Conservation (phyloP, 2,113 vertebrate species). For the Corydoras sp. region DNA sequence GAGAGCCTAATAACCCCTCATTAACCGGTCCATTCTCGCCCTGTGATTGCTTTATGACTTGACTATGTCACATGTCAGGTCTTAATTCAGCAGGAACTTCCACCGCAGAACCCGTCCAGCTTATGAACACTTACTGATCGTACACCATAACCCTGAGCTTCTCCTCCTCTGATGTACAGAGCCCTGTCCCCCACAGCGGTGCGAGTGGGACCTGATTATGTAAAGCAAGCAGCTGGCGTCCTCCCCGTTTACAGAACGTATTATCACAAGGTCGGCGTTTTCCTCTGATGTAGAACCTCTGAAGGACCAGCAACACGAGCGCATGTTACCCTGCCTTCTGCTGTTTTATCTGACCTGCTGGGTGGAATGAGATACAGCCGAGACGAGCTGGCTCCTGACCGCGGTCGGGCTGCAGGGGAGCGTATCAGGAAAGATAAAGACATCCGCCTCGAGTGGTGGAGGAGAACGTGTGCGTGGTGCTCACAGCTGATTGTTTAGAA, state of each 20-base stretch:
- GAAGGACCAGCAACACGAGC: conserved; percentile 34
- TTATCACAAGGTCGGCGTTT: conserved; percentile 51
- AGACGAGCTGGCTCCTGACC: conserved; percentile 33
- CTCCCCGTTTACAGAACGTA: conserved; percentile 44
- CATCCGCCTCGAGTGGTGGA: not conserved
- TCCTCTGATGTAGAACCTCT: conserved; percentile 54
- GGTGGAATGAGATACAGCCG: conserved; percentile 15
- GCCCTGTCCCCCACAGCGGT: not conserved
- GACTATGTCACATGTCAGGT: not conserved
- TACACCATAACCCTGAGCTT: no score
- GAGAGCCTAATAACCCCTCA: conserved; percentile 13
- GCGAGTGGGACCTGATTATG: not conserved
- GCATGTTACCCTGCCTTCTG: conserved; percentile 6
- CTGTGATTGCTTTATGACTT: conserved; percentile 16
- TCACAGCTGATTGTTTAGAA: no score
- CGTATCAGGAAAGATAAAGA: conserved; percentile 34
- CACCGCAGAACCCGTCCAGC: not conserved
- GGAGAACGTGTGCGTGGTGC: not conserved
- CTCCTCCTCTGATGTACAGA: no score
- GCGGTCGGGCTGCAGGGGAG: conserved; percentile 8
- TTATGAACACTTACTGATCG: not conserved
- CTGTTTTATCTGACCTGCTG: conserved; percentile 35
- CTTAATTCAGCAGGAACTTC: not conserved
- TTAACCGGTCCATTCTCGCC: conserved; percentile 12
- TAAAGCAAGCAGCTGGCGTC: conserved; percentile 38